Base-by-base conservation (phyloP, 1,140 invertebrate genomes). In the Drosophila leontia region DNA sequence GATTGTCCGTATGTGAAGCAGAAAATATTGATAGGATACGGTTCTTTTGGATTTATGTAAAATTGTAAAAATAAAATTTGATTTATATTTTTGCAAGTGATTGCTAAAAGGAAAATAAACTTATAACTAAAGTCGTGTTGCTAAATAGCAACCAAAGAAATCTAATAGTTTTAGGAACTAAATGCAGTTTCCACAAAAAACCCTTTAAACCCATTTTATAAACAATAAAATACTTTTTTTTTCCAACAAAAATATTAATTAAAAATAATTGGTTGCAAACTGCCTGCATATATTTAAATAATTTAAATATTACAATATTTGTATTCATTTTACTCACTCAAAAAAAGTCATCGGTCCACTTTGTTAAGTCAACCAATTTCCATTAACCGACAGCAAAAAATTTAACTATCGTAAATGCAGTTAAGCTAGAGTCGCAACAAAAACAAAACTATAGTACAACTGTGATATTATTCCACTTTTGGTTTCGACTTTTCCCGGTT, bases 391-490 rank as follows among this genome's bases (percentile, higher is more conserved):
- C 41, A 26, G 35, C 53, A 50, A 50, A 65, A 61, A 41, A 26
- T 19, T 26, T 62, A 55, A 55, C 51, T 44, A 47, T 47, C 19
- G 42, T 29, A 44, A 44, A 42, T 74, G 44, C 32, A 42, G 26
- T 23, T 57, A 48, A 62, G 13, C 56, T 37, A 47, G 3, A 55
- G 26, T 67, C n/a, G 13, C 39, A 47, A 51, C 23, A 62, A 48
- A 50, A 68, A 75, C 56, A 35, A 78, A 78, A 72, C 37, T 32
- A 29, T 29, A 6, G 26, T 29, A 50, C 57, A 82, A 68, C 68
- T 79, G 76, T 79, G 76, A 37, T 63, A 60, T 63, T 84, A 76
- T 47, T 69, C 41, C 63, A 55, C 74, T 78, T 82, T 67, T 63
- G 83, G 75, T 63, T 69, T 62, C 53, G 61, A 86, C 51, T 50